Base-by-base conservation (phyloP, 2,888 invertebrate genomes). In the Ornithoptera priamus region DNA sequence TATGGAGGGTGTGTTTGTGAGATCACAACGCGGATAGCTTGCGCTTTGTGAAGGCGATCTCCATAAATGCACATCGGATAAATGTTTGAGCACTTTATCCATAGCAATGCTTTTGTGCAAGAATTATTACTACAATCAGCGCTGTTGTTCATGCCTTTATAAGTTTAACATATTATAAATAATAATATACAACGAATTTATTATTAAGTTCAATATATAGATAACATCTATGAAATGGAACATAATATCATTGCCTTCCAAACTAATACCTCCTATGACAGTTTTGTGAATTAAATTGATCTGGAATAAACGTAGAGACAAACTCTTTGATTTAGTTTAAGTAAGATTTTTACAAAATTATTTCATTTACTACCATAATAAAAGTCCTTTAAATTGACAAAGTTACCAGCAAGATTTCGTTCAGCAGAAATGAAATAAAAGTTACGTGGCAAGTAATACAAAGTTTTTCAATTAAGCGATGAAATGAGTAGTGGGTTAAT, bases 71-170 rank as follows among this genome's bases (percentile, higher is more conserved):
- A 56, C 69, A 65, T 69, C 57, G 56, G 61, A 42, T 65, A 64
- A 60, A 65, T 61, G 61, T 65, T 69, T 69, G 69, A 69, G 30
- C 30, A 62, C 61, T 69, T 69, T 69, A 69, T 69, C 65, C 46
- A 53, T 50, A 20, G 56, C 63, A 63, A 57, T 61, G 24, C 65
- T 24, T 42, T 39, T n/a, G 18, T 24, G 56, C 42, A n/a, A 60
- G 60, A 17, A 22, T 61, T 69, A 61, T 62, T 62, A 59, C 36
- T 36, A 30, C 42, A 65, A 30, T 57, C 15, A 56, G 17, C 56
- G 24, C 24, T 30, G 12, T 53, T 60, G 17, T 59, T 46, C 30
- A 62, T 62, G 10, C 50, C 63, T 39, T 50, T 50, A 18, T 22
- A 22, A n/a, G 20, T 57, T 20, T 57, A 20, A 20, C 57, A 57